Conservation (phyloP, 2,888 invertebrate genomes). For the Xanthostigma xanthostigma region DNA sequence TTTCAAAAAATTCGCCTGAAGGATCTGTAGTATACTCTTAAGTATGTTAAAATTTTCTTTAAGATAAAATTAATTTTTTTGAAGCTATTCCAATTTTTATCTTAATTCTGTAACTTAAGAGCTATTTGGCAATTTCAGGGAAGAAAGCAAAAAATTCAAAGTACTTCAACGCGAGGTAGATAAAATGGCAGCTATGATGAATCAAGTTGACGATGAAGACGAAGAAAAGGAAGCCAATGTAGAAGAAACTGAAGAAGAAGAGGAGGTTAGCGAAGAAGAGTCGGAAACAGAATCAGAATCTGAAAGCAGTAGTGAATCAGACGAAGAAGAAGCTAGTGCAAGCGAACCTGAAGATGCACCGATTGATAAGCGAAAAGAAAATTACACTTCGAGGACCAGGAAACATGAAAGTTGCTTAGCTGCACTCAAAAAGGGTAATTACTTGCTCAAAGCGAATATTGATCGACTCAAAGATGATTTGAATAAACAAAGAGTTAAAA, state of each 20-base stretch:
- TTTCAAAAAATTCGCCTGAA: too few relatives aligned
- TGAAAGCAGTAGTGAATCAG: slow-evolving; percentile 44
- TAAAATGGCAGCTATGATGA: slow-evolving; percentile 81
- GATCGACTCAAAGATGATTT: slow-evolving; percentile 77
- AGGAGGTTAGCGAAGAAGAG: slow-evolving; percentile 39
- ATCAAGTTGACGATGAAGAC: slow-evolving; percentile 58
- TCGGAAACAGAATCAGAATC: slow-evolving; percentile 52
- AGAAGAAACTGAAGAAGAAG: slow-evolving; percentile 36
- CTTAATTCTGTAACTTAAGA: too few relatives aligned
- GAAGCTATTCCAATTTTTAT: too few relatives aligned
- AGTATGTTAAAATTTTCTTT: too few relatives aligned
- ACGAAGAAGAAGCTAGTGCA: slow-evolving; percentile 45
- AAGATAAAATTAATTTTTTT: too few relatives aligned
- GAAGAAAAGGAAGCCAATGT: slow-evolving; percentile 36
- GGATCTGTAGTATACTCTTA: too few relatives aligned
- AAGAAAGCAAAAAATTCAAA: slow-evolving; percentile 70
- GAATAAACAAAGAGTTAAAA: slow-evolving; percentile 66
- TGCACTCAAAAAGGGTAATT: slow-evolving; percentile 77
- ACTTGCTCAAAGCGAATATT: slow-evolving; percentile 73
- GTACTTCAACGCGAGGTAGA: slow-evolving; percentile 75
- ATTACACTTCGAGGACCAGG: slow-evolving; percentile 47
- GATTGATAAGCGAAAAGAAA: slow-evolving; percentile 48
- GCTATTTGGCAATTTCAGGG: slow-evolving; percentile 26
- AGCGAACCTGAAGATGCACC: slow-evolving; percentile 46
- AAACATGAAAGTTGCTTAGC: slow-evolving; percentile 64